A percentile compares a stretch with the other conserved stretches of the same genome.
Conservation (phyloP, 2,888 invertebrate genomes). For the Lottia gigantea region DNA sequence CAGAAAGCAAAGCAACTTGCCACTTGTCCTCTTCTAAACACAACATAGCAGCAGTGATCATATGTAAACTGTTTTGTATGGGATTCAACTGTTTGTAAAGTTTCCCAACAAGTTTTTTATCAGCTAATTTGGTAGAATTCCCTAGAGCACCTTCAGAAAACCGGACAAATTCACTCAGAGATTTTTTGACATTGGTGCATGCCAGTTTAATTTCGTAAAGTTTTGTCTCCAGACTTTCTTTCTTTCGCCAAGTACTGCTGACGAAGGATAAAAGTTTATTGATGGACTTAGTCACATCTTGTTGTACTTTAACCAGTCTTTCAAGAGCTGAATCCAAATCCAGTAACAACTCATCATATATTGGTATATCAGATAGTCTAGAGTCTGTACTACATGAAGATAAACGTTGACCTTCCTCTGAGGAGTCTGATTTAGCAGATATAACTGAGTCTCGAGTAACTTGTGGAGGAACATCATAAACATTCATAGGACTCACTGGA, state of each 20-base stretch:
- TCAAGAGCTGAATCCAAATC: conserved; percentile 83
- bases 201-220: conserved; percentile 86
- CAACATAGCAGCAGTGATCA: conserved; percentile 45
- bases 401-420: conserved; percentile 49
- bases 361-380: conserved; percentile 42
- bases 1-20: conserved; percentile 48
- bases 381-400: conserved; percentile 57
- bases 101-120: conserved; percentile 57
- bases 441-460: conserved; percentile 66
- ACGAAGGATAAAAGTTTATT: conserved; percentile 74
- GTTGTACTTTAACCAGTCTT: conserved; percentile 79
- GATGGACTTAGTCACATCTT: conserved; percentile 85
- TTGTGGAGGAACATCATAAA: conserved; percentile 69
- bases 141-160: conserved; percentile 90
- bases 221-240: conserved; percentile 81
- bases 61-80: conserved; percentile 51
- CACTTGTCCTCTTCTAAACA: conserved; percentile 58
- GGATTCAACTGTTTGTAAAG: conserved; percentile 54
- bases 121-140: conserved; percentile 76
- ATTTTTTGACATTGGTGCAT: conserved; percentile 81
- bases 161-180: conserved; percentile 86
- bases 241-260: conserved; percentile 80
- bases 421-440: conserved; percentile 54
- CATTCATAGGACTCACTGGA: conserved; percentile 34
- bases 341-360: conserved; percentile 73